Evolutionary conservation across 2,113 vertebrate genomes (phyloP), one percentile per base, ranked within the genome.

Genomic region (Triplophysa siluroides): DNA sequence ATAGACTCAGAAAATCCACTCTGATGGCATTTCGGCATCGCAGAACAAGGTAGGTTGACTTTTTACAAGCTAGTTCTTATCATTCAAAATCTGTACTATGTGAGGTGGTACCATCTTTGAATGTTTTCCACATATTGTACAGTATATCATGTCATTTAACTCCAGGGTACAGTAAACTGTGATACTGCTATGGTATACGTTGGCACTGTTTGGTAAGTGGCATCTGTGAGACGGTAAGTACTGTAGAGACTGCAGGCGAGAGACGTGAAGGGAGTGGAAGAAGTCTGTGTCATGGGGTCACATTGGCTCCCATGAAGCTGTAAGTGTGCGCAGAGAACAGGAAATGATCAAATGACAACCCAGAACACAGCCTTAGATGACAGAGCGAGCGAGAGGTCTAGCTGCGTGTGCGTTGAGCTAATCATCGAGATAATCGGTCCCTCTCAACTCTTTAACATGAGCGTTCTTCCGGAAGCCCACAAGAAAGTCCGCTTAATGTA

Each of bases 391-490:
- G 73, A 29, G 24, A 52, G 78, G 19, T 78, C 63, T 19, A 9
- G 61, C 50, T 45, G 50, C 43, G 23, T 21, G 18, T n/a, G 14
- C n/a, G 33, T 2, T 13, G 2, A 69, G 66, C 12, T 86, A 82
- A 88, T 1, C 80, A 43, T 69, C 10, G 12, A 33, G 47, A 3
- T 19, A 13, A 64, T 52, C 1, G 19, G 26, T 19, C 5, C 10
- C n/a, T 58, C 29, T 73, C 56, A 84, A 47, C 5, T 16, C 21
- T 80, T 71, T 21, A 86, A 85, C 83, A 85, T 83, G 87, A 91
- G 84, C 81, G 52, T 83, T 83, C 86, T 83, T 86, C 86, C 85
- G 83, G 50, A 77, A 80, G 84, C 88, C 87, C 86, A 85, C 74
- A 88, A 85, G 78, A 87, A 83, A 77, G 71, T 41, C 43, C 80